These are phyloP conservation scores for Potamilus streckersoni DNA, from an alignment of 1,140 invertebrate species.

Conservation along the genomic window DNA sequence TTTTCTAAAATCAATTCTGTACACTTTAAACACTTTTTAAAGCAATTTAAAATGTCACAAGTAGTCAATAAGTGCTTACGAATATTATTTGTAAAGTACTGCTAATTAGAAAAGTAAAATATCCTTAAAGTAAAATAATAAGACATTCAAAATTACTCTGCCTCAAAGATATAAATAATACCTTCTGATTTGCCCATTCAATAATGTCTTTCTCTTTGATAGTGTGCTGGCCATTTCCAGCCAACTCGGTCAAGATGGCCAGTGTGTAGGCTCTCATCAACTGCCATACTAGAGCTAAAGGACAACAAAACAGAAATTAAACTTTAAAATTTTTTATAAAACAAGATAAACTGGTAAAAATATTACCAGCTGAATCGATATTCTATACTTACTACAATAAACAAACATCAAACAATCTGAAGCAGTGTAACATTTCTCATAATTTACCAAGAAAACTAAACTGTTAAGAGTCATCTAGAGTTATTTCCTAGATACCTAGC, in stretches of 20 bases:
- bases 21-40: neutral
- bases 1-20: too few relatives aligned
- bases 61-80: too few relatives aligned
- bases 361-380: neutral
- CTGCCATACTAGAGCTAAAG: conserved; percentile 95
- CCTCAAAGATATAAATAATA: conserved; percentile 64
- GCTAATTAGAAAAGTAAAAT: neutral
- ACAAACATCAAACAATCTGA: neutral
- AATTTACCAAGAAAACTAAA: neutral
- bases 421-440: neutral
- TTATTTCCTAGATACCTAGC: neutral
- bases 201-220: conserved; percentile 97
- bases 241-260: conserved; percentile 89
- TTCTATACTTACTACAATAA: neutral
- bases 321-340: too few relatives aligned
- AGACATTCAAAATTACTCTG: neutral
- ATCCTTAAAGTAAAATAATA: neutral
- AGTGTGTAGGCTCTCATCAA: conserved; percentile 98
- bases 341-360: neutral
- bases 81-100: neutral
- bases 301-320: conserved; percentile 3
- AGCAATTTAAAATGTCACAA: neutral
- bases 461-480: neutral
- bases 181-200: conserved; percentile 96
- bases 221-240: conserved; percentile 72